phyloP scores from a whole-genome alignment of 2,797 vertebrate genomes.

The Coregonus suidteri region DNA sequence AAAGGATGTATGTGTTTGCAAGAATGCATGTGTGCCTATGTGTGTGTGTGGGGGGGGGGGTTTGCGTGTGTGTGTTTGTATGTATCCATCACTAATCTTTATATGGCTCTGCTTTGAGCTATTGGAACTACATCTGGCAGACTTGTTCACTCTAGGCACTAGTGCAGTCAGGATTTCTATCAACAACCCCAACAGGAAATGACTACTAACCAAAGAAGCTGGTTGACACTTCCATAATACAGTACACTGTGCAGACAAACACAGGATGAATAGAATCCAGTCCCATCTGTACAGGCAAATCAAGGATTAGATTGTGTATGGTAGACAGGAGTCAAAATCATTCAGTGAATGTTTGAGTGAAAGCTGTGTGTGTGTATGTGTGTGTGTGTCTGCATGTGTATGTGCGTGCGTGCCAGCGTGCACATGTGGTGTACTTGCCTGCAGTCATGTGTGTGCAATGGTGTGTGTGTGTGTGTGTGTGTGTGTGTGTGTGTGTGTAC shows the following conservation, averaged over 20 bases:
- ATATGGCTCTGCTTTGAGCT: no score
- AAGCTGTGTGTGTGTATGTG: background rate
- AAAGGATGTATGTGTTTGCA: no score
- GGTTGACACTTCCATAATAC: background rate
- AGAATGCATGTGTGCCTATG: no score
- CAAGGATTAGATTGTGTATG: slow-evolving; percentile 22
- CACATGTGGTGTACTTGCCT: no score
- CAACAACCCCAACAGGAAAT: background rate
- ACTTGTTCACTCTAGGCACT: no score
- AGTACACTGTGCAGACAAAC: background rate
- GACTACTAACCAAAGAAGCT: background rate
- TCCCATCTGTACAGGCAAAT: slow-evolving; percentile 26
- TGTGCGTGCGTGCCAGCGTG: background rate
- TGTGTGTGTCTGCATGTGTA: slow-evolving; percentile 6
- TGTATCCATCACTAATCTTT: no score
- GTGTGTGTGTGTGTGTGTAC: slow-evolving; percentile 17
- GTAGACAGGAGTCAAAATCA: background rate
- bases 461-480: no score
- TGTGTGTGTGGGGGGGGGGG: no score
- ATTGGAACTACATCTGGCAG: no score
- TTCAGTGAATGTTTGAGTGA: background rate
- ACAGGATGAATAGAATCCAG: background rate
- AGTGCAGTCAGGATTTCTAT: background rate
- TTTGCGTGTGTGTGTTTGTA: no score
- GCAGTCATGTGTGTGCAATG: no score